Evolutionary conservation across 2,888 invertebrate genomes (phyloP).

Genomic region (Hydrotaea diabolus): DNA sequence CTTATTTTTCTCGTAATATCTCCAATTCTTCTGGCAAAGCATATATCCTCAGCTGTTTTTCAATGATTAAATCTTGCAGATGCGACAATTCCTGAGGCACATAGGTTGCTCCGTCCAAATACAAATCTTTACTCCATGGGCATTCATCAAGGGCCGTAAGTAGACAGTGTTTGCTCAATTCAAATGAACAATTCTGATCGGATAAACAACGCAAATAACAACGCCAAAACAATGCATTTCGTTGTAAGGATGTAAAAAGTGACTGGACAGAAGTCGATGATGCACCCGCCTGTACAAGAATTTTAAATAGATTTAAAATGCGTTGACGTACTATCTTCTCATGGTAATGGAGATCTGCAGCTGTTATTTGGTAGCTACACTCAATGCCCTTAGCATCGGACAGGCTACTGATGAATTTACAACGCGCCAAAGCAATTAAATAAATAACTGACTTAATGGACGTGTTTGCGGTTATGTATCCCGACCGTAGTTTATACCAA

Average conservation of each 20-base stretch:
- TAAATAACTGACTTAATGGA: conserved; percentile 81
- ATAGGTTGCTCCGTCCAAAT: conserved; percentile 85
- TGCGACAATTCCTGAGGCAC: conserved; percentile 85
- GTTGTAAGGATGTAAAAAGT: conserved; percentile 70
- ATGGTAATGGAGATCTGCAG: conserved; percentile 67
- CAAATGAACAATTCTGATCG: conserved; percentile 75
- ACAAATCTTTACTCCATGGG: conserved; percentile 85
- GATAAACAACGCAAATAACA: conserved; percentile 84
- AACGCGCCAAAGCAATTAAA: conserved; percentile 80
- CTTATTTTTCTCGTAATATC: conserved; percentile 81
- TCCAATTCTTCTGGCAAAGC: conserved; percentile 89
- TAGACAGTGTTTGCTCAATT: conserved; percentile 77
- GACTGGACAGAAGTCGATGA: conserved; percentile 26
- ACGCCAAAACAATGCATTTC: conserved; percentile 83
- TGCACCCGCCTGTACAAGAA: conserved; percentile 64
- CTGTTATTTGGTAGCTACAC: not conserved
- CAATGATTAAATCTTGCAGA: conserved; percentile 88
- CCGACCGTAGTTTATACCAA: conserved; percentile 82
- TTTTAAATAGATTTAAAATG: conserved; percentile 75
- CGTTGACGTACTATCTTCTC: conserved; percentile 74
- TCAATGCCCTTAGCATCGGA: not conserved
- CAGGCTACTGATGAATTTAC: conserved; percentile 70
- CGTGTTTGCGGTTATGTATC: conserved; percentile 79
- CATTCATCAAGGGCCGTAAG: conserved; percentile 84
- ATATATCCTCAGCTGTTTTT: conserved; percentile 88